Percentiles rank a stretch among this genome's conserved stretches.
Conservation (phyloP, 2,113 vertebrate species). For the Marmota monax region DNA sequence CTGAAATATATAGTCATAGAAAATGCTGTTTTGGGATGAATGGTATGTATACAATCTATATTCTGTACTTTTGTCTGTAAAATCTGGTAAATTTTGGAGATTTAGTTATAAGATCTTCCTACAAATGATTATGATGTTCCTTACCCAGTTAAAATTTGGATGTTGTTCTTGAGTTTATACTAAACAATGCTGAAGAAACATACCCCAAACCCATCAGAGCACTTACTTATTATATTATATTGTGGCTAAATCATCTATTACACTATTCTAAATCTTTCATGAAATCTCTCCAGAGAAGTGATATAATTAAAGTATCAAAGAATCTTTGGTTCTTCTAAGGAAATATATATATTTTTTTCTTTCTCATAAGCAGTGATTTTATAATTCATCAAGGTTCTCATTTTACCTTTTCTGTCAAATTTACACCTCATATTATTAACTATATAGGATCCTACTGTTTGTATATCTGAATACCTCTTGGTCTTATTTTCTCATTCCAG, state of each 20-base stretch:
- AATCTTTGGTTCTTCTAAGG: conserved; percentile 17
- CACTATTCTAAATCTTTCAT: background rate
- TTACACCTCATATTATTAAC: background rate
- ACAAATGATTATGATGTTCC: background rate
- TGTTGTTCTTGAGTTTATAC: background rate
- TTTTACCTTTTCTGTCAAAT: background rate
- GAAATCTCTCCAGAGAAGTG: conserved; percentile 13
- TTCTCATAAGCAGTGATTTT: background rate
- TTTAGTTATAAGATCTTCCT: background rate
- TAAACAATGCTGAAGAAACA: background rate
- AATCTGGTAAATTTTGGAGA: background rate
- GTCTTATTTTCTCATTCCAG: background rate
- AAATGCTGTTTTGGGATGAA: background rate
- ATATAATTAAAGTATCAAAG: background rate
- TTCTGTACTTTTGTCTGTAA: background rate
- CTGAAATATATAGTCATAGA: background rate
- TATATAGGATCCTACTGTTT: background rate
- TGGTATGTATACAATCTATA: background rate
- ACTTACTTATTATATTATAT: background rate
- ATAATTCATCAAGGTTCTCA: background rate
- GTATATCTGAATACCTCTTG: background rate
- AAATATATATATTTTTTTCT: background rate
- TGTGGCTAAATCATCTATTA: background rate
- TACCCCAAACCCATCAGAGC: background rate
- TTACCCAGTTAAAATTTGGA: background rate